Conservation (phyloP, 2,888 invertebrate genomes). For the Papilio demoleus region DNA sequence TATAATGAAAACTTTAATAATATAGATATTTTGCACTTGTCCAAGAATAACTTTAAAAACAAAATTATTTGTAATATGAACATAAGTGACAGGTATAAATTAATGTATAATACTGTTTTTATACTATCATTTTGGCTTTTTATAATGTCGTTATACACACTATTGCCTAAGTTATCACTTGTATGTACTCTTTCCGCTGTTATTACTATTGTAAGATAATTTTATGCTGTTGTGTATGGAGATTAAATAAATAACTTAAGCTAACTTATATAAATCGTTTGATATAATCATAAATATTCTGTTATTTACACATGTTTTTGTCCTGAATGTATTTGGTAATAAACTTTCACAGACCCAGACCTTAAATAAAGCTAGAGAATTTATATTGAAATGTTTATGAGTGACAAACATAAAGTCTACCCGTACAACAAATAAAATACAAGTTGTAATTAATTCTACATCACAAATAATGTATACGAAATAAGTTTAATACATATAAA, state of each 20-base stretch:
- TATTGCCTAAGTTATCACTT: too few species aligned
- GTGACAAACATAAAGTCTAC: not conserved
- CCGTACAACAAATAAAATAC: not conserved
- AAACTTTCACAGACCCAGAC: not conserved
- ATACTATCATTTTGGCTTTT: too few species aligned
- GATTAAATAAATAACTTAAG: not conserved
- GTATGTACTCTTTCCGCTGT: too few species aligned
- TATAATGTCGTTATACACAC: too few species aligned
- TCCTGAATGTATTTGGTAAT: not conserved
- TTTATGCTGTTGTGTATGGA: too few species aligned
- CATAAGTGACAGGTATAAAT: too few species aligned
- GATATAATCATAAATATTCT: not conserved
- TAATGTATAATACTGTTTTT: too few species aligned
- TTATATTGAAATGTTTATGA: not conserved
- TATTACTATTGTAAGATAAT: too few species aligned
- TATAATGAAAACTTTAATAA: too few species aligned
- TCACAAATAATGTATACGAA: not conserved
- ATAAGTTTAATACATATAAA: not conserved
- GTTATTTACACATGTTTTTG: slow-evolving; percentile 3
- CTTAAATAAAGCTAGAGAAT: not conserved
- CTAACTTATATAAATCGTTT: not conserved
- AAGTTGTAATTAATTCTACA: not conserved
- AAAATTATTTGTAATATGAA: too few species aligned
- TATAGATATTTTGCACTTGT: too few species aligned
- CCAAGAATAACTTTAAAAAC: too few species aligned